Evolutionary conservation across 2,113 vertebrate species (phyloP).

Genomic region (Corythaeola cristata): DNA sequence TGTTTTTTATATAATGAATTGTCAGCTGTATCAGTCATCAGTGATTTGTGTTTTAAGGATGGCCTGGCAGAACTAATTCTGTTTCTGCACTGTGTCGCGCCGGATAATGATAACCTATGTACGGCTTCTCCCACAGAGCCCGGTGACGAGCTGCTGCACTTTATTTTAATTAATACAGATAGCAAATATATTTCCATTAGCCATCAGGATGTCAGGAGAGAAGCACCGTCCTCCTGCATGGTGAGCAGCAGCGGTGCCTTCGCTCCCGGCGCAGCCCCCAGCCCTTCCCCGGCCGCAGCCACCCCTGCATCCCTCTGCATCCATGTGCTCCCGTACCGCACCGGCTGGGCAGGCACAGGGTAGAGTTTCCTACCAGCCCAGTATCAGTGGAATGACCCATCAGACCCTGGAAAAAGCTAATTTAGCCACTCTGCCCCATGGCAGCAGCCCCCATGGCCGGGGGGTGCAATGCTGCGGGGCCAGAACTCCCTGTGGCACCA

Average conservation of each 20-base stretch:
- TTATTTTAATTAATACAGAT: slow-evolving; percentile 65
- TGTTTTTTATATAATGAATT: neutral
- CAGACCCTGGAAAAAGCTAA: neutral
- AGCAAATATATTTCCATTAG: slow-evolving; percentile 51
- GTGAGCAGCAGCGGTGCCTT: neutral
- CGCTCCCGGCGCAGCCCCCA: neutral
- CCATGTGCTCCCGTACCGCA: fast-evolving
- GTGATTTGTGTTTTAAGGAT: slow-evolving; percentile 29
- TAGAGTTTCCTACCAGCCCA: neutral
- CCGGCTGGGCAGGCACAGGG: neutral
- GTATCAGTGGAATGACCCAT: fast-evolving
- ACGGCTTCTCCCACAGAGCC: slow-evolving; percentile 7
- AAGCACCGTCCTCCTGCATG: neutral
- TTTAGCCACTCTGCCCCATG: fast-evolving
- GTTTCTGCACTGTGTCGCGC: neutral
- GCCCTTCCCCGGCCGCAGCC: neutral
- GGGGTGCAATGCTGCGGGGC: neutral
- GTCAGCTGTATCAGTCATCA: slow-evolving; percentile 1
- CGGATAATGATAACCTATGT: slow-evolving; percentile 21
- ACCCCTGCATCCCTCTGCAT: fast-evolving
- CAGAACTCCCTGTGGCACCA: neutral
- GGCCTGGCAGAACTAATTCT: slow-evolving; percentile 46
- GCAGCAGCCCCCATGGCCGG: neutral
- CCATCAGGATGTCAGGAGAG: neutral
- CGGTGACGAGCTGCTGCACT: neutral